Conservation (phyloP, 1,140 invertebrate genomes). For the Chionoecetes opilio region DNA sequence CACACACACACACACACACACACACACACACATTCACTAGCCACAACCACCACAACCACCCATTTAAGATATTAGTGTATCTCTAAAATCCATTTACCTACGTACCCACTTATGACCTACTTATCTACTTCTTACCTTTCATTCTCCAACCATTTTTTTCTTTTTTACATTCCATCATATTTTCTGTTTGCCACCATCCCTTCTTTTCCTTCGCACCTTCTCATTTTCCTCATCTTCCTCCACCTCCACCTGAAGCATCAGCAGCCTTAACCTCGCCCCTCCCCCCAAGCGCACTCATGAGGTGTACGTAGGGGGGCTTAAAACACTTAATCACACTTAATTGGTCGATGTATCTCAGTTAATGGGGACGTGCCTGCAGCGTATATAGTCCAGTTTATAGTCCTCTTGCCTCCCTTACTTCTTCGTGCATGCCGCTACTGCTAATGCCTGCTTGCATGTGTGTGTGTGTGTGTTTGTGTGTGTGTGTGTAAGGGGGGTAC, state of each 20-base stretch:
- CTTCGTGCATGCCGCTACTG: neutral
- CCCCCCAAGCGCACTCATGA: neutral
- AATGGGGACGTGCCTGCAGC: neutral
- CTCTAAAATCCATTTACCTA: no score
- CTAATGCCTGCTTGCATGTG: neutral
- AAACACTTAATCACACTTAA: slow-evolving; percentile 10
- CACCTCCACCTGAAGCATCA: no score
- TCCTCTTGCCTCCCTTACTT: neutral
- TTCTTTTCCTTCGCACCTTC: neutral
- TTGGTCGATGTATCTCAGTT: slow-evolving; percentile 10
- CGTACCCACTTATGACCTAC: no score
- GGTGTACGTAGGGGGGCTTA: neutral
- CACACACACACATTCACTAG: no score
- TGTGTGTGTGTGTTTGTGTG: slow-evolving; percentile 23
- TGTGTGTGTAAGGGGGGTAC: no score
- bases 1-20: no score
- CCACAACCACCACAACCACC: no score
- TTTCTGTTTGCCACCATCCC: neutral
- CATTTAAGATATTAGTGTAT: no score
- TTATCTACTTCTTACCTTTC: neutral
- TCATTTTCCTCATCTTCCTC: neutral
- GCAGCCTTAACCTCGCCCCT: no score
- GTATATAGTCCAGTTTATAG: neutral
- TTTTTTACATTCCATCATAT: neutral
- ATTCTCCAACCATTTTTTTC: neutral